Base-by-base conservation (phyloP, 2,888 invertebrate species). In the Margaritifera margaritifera region DNA sequence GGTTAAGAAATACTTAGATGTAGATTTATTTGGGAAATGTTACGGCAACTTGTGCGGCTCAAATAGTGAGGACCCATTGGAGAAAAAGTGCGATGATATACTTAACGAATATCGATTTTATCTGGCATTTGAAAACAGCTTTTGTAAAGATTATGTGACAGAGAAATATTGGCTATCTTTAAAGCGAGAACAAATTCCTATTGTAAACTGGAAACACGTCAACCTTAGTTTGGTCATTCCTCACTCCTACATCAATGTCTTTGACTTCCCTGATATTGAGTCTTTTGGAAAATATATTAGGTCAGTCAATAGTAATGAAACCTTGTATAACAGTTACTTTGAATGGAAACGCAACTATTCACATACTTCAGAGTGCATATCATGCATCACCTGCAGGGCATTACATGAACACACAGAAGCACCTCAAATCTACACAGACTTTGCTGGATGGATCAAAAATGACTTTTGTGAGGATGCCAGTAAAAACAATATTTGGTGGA, bases 81-180 rank as follows among this genome's bases (percentile, higher is more conserved):
- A 27, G 27, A 4, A 2, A 27, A 27, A 78, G 69, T 56, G 74
- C 64, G 22, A 72, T 68, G 31, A 75, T 70, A 20, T 71, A 68
- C 54, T 79, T 68, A 66, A 64, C 52, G 20, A 69, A 73, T 81
- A 81, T 63, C 77, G 74, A 52, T 81, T 81, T 66, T 72, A 69
- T 61, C 64, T 80, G 27, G 63, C 75, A n/a, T 74, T 79, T 62
- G 81, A 81, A 66, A 79, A 80, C 59, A 69, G 72, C 68, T 69
- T 78, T 59, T 81, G 80, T 57, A 64, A 62, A 31, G 81, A 80
- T 51, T 81, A 81, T 60, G 72, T 81, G 51, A 74, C 75, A 0
- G 80, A 81, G 58, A 81, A 81, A 64, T 80, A 75, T 58, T 80
- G 78, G 79, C 62, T 68, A 15, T 69, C 79, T 5, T 54, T 79